phyloP scores from a whole-genome alignment of 2,888 invertebrate species.

The Asteroscopus sphinx region DNA sequence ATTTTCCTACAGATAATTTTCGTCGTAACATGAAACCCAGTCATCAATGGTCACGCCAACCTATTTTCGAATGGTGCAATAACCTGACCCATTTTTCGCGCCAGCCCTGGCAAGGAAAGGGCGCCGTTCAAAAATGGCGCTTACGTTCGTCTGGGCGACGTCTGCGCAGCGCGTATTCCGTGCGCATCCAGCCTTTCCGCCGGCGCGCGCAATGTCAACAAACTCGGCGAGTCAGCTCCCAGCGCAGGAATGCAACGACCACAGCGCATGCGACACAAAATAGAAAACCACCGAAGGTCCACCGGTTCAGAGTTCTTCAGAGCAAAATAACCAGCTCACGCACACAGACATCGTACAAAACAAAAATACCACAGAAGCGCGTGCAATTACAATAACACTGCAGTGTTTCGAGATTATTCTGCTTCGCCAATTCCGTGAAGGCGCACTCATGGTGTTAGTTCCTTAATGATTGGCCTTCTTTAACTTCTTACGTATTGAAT shows the following conservation, averaged over 20 bases:
- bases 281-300: conserved; percentile 29
- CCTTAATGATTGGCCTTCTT: conserved; percentile 17
- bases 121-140: conserved; percentile 78
- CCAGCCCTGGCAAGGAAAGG: conserved; percentile 77
- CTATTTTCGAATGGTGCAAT: conserved; percentile 45
- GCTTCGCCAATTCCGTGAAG: too few relatives aligned
- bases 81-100: conserved; percentile 54
- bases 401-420: background rate
- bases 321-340: background rate
- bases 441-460: too few relatives aligned
- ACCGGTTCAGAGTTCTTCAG: background rate
- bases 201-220: conserved; percentile 65
- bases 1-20: conserved; percentile 18
- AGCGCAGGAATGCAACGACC: conserved; percentile 57
- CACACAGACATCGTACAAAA: background rate
- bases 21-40: conserved; percentile 31
- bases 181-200: conserved; percentile 78
- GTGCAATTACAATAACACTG: background rate
- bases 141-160: conserved; percentile 78
- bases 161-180: conserved; percentile 80
- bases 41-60: conserved; percentile 24
- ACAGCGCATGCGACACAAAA: conserved; percentile 32
- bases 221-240: conserved; percentile 57
- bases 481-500: background rate
- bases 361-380: background rate